These are phyloP conservation scores for Dugesia japonica DNA, from an alignment of 2,888 invertebrate species.

Conservation along the genomic window DNA sequence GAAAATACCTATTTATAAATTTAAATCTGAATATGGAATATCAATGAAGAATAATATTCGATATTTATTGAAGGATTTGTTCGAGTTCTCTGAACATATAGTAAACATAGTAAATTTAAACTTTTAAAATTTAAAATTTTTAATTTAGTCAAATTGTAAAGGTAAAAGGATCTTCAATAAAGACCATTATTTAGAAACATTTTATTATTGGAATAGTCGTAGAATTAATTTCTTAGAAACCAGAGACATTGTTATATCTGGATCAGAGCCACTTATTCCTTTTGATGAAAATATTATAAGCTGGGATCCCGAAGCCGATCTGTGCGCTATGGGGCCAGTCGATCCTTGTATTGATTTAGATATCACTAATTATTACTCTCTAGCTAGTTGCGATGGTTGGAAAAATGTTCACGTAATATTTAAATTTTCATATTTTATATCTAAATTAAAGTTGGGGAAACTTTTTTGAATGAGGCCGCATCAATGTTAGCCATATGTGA, in stretches of 20 bases:
- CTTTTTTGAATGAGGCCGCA: too few species aligned
- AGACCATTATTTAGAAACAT: neutral
- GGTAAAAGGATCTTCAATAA: neutral
- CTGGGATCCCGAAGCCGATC: neutral
- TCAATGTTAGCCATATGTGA: too few species aligned
- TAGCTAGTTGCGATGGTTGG: neutral
- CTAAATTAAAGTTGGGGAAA: too few species aligned
- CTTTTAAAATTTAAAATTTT: too few species aligned
- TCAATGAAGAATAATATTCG: neutral
- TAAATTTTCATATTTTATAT: neutral
- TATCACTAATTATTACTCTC: neutral
- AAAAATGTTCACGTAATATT: neutral
- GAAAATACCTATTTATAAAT: neutral
- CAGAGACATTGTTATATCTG: neutral
- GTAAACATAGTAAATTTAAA: neutral
- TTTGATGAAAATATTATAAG: neutral
- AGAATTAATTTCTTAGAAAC: neutral
- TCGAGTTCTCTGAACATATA: neutral
- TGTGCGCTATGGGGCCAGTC: neutral
- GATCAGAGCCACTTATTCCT: neutral
- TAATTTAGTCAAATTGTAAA: neutral
- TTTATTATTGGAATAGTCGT: neutral
- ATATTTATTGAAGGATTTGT: constrained; percentile 4
- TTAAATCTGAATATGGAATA: neutral
- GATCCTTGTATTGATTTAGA: neutral